These are phyloP conservation scores for Acestrorhynchus altus DNA, from an alignment of 2,797 vertebrate species.

Conservation along the genomic window DNA sequence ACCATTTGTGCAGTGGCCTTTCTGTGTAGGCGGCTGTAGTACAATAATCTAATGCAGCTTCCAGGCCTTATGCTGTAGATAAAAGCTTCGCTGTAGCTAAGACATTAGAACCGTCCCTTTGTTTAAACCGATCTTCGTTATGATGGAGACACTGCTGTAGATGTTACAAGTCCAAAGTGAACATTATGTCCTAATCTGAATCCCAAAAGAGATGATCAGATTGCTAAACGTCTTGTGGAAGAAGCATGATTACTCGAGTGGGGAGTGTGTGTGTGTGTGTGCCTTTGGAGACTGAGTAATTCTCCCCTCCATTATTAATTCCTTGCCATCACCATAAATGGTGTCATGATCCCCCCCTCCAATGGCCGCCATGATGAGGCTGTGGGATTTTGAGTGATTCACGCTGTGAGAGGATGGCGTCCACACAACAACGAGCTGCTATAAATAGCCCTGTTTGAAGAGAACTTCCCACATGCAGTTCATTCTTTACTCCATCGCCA, in stretches of 20 bases:
- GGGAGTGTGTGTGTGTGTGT: constrained; percentile 44
- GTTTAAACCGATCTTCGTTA: no score
- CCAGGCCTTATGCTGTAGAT: constrained; percentile 42
- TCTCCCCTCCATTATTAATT: constrained; percentile 70
- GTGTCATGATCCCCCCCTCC: constrained; percentile 79
- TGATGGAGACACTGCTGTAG: no score
- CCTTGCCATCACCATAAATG: constrained; percentile 69
- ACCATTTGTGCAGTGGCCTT: constrained; percentile 39
- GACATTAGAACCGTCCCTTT: background rate
- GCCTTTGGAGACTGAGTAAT: constrained; percentile 60
- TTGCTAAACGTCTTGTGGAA: background rate
- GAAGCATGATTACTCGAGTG: constrained; percentile 36
- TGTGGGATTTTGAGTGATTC: constrained; percentile 72
- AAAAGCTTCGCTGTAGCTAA: constrained; percentile 25
- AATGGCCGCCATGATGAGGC: constrained; percentile 64
- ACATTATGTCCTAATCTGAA: constrained; percentile 3
- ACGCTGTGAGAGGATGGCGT: constrained; percentile 67
- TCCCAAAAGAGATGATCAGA: background rate
- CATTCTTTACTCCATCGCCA: constrained; percentile 4
- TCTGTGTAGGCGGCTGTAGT: constrained; percentile 24
- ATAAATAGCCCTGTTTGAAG: constrained; percentile 63
- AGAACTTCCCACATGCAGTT: constrained; percentile 42
- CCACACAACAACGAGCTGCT: constrained; percentile 59
- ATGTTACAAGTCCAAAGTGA: background rate
- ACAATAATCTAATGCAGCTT: constrained; percentile 14